Percentiles rank a stretch among this genome's conserved stretches.
Conservation (phyloP, 53 echinoderm and acorn worm species). For the Stichopus horrens region DNA sequence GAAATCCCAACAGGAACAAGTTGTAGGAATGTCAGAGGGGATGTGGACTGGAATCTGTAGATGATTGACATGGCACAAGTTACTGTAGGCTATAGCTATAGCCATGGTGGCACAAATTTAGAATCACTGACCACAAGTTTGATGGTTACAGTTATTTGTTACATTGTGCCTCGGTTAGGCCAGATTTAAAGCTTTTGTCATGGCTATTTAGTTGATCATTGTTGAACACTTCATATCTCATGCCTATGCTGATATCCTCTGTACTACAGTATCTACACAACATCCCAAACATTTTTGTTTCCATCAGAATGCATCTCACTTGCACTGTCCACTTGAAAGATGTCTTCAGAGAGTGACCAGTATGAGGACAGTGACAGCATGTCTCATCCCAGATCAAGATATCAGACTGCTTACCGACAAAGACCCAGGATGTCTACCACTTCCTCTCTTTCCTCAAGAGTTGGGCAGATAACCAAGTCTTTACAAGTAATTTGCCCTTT, state of each 20-base stretch:
- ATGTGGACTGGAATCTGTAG: too few species aligned
- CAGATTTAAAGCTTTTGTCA: background rate
- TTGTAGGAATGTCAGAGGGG: too few species aligned
- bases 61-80: too few species aligned
- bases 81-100: too few species aligned
- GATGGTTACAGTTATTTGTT: too few species aligned
- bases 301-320: background rate
- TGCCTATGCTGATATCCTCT: background rate
- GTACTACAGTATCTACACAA: background rate
- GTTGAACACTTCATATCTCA: background rate
- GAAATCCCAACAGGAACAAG: too few species aligned
- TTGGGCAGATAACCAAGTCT: constrained; percentile 26
- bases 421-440: constrained; percentile 25
- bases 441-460: constrained; percentile 29
- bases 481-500: background rate
- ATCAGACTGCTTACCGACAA: background rate
- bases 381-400: background rate
- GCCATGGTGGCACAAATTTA: too few species aligned
- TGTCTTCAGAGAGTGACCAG: constrained; percentile 42
- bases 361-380: constrained; percentile 32
- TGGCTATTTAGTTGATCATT: background rate
- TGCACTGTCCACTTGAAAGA: constrained; percentile 1
- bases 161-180: background rate
- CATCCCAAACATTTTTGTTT: background rate
- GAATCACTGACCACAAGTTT: too few species aligned